phyloP scores from a whole-genome alignment of 2,113 vertebrate genomes.

The Semnornis frantzii region DNA sequence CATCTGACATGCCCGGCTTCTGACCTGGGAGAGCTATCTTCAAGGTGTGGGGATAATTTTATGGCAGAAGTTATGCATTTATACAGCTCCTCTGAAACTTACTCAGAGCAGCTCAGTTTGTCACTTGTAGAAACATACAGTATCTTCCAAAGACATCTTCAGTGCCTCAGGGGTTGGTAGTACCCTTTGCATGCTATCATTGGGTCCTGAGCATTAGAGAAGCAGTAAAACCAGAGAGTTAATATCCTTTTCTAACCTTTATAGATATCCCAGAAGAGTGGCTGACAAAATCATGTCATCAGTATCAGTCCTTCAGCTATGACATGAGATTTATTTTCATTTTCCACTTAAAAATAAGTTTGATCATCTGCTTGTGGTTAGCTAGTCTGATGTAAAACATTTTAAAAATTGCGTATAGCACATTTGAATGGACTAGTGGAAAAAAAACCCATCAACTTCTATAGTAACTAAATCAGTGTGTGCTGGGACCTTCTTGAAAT shows the following conservation, averaged over 20 bases:
- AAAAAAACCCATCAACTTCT: neutral
- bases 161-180: neutral
- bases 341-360: neutral
- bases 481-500: neutral
- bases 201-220: neutral
- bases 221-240: neutral
- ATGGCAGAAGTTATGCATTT: neutral
- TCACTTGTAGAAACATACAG: neutral
- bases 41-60: neutral
- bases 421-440: neutral
- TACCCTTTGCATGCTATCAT: neutral
- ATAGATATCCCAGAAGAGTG: neutral
- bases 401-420: neutral
- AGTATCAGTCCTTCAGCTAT: neutral
- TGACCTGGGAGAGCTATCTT: neutral
- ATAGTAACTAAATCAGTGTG: neutral
- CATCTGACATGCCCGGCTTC: neutral
- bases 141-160: neutral
- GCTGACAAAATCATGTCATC: neutral
- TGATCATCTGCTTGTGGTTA: neutral
- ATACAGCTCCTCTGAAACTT: neutral
- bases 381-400: too few species aligned
- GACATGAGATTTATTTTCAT: neutral
- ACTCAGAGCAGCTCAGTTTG: neutral
- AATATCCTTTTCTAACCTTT: neutral